Percentiles rank a stretch among this genome's conserved stretches.
These are phyloP conservation scores for Heptranchias perlo DNA, from an alignment of 2,113 vertebrate species.

Conservation along the genomic window DNA sequence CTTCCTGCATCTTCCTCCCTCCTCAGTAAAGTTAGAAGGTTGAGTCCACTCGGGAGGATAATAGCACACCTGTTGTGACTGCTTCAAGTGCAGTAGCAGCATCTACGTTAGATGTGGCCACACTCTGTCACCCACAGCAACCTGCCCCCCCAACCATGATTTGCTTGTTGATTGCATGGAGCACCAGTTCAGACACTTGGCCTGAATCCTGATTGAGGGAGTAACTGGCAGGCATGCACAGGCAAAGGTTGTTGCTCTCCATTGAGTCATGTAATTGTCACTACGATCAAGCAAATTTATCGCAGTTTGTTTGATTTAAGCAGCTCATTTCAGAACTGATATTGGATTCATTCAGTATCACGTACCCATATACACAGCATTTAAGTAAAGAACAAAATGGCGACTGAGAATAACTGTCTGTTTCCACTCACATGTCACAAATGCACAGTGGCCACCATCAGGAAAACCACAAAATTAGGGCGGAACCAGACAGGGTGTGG, in stretches of 20 bases:
- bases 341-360: not conserved
- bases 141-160: not conserved
- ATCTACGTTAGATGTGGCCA: not conserved
- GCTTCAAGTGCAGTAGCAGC: not conserved
- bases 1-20: not conserved
- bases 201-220: not conserved
- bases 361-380: not conserved
- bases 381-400: not conserved
- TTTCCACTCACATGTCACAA: not conserved
- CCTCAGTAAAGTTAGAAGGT: not conserved
- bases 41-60: not conserved
- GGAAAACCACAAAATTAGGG: not conserved
- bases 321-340: conserved; percentile 5
- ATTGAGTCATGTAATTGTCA: not conserved
- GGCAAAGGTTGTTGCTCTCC: not conserved
- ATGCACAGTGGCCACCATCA: not conserved
- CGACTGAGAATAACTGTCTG: not conserved
- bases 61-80: too few relatives aligned
- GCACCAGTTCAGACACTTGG: not conserved
- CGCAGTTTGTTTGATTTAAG: not conserved
- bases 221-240: not conserved
- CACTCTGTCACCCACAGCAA: not conserved
- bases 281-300: not conserved
- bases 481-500: not conserved
- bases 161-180: not conserved